Conservation (phyloP, 2,888 invertebrate genomes). For the Dryococelus australis region DNA sequence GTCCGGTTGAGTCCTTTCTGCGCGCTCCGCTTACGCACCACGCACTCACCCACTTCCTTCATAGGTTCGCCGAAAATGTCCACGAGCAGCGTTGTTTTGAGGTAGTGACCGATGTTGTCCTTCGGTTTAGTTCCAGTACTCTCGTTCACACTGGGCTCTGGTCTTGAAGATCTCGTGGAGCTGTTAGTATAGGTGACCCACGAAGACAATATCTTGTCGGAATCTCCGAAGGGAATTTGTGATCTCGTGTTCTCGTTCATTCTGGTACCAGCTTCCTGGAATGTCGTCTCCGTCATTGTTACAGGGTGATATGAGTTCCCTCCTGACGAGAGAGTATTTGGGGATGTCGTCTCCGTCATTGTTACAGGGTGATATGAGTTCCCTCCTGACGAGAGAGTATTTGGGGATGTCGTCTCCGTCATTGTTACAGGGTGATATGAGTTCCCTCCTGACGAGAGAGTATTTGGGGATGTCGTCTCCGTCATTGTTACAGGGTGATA, state of each 20-base stretch:
- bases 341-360: no score
- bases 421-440: neutral
- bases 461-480: no score
- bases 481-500: neutral
- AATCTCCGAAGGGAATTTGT: neutral
- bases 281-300: no score
- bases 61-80: neutral
- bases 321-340: no score
- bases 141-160: neutral
- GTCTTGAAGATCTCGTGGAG: neutral
- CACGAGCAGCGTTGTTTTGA: neutral
- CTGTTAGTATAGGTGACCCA: conserved; percentile 9
- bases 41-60: neutral
- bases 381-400: no score
- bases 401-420: no score
- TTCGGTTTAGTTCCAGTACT: neutral
- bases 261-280: neutral
- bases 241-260: neutral
- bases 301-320: neutral
- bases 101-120: neutral
- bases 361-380: neutral
- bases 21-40: neutral
- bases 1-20: neutral
- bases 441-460: no score
- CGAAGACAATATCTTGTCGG: neutral